These are phyloP conservation scores for Oxycera nigricornis DNA, from an alignment of 2,888 invertebrate species.

Conservation along the genomic window DNA sequence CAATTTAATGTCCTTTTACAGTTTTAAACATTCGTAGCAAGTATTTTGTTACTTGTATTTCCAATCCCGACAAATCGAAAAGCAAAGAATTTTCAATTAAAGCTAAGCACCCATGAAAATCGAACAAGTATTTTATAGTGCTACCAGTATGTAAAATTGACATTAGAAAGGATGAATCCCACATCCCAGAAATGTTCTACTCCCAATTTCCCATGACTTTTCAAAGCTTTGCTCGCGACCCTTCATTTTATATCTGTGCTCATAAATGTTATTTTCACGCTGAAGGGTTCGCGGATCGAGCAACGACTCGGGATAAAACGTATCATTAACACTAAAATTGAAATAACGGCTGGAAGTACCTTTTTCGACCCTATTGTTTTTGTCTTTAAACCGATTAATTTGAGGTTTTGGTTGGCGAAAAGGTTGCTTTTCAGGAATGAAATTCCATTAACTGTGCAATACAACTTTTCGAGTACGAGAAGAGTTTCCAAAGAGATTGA, in stretches of 20 bases:
- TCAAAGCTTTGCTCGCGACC: background rate
- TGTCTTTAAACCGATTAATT: too few relatives aligned
- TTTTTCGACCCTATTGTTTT: too few relatives aligned
- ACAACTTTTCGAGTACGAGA: too few relatives aligned
- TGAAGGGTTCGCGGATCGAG: background rate
- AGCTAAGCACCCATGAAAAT: conserved; percentile 38
- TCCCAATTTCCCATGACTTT: background rate
- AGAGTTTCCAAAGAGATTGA: too few relatives aligned
- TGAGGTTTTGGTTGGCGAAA: too few relatives aligned
- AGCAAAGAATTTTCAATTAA: conserved; percentile 37
- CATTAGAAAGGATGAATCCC: conserved; percentile 17
- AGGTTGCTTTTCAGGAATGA: too few relatives aligned
- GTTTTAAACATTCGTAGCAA: too few relatives aligned
- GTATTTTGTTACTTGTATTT: background rate
- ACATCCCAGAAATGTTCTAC: background rate
- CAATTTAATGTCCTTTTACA: too few relatives aligned
- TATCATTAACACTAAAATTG: conserved; percentile 18
- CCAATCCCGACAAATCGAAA: conserved; percentile 18
- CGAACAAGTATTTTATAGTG: conserved; percentile 30
- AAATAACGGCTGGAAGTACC: conserved; percentile 4
- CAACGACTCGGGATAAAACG: conserved; percentile 6
- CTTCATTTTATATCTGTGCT: background rate
- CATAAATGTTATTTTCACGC: conserved; percentile 18
- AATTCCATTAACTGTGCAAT: too few relatives aligned
- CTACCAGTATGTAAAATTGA: conserved; percentile 33